These are phyloP conservation scores for Micrastur ruficollis DNA, from an alignment of 2,797 vertebrate genomes.

Conservation along the genomic window DNA sequence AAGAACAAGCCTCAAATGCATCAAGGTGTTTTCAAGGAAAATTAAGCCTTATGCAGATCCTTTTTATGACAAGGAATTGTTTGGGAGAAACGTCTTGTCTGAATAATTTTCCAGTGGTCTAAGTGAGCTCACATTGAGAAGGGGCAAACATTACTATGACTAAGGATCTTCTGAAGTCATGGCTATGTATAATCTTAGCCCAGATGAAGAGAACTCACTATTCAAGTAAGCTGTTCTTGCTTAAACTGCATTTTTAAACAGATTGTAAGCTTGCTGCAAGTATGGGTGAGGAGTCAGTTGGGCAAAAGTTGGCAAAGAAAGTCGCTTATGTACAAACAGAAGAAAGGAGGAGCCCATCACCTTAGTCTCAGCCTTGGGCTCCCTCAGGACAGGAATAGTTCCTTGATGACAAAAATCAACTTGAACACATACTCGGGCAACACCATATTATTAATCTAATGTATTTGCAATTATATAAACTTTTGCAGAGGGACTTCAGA, in stretches of 20 bases:
- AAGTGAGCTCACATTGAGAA: background rate
- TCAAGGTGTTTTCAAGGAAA: background rate
- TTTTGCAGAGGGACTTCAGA: background rate
- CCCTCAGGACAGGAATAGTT: background rate
- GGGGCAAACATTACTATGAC: background rate
- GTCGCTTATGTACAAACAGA: background rate
- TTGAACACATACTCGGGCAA: background rate
- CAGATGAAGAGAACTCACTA: background rate
- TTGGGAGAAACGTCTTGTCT: background rate
- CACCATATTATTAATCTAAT: background rate
- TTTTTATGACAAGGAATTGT: background rate
- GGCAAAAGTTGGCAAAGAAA: background rate
- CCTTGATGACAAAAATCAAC: background rate
- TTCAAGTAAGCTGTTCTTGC: background rate
- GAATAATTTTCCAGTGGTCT: background rate
- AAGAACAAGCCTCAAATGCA: background rate
- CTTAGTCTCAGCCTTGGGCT: background rate
- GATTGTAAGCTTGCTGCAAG: background rate
- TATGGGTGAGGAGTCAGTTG: background rate
- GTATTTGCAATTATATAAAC: background rate
- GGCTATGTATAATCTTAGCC: background rate
- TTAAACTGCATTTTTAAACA: background rate
- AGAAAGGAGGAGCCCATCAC: background rate
- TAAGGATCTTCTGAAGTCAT: background rate
- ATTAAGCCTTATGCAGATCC: background rate